Conservation (phyloP, 1,140 invertebrate species). For the Theocolax elegans region DNA sequence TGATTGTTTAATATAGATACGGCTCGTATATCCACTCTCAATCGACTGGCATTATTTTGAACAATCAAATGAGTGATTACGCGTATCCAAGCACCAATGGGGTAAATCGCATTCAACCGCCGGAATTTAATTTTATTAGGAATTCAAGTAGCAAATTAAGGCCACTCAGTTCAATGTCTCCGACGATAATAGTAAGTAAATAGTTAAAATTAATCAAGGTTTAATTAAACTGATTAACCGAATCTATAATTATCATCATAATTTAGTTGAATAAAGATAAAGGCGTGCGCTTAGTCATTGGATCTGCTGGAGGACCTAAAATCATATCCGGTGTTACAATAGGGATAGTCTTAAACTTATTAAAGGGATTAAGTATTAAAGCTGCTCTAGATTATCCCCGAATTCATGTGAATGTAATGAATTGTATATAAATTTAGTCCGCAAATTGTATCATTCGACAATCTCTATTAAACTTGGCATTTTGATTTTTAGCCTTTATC, state of each 20-base stretch:
- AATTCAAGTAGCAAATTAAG: constrained; percentile 70
- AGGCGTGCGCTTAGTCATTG: constrained; percentile 76
- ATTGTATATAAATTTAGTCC: constrained; percentile 48
- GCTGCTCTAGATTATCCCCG: constrained; percentile 48
- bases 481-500: constrained; percentile 73
- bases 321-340: constrained; percentile 84
- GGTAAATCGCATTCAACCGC: constrained; percentile 79
- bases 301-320: constrained; percentile 87
- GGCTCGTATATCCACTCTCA: constrained; percentile 76
- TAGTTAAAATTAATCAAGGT: too few species aligned
- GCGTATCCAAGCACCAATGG: constrained; percentile 82
- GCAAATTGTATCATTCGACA: too few species aligned
- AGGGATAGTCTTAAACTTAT: constrained; percentile 67
- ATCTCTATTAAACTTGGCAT: too few species aligned
- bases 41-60: constrained; percentile 87
- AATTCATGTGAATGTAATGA: constrained; percentile 56
- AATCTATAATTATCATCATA: not conserved
- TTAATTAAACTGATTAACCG: too few species aligned
- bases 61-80: constrained; percentile 96
- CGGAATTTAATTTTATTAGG: constrained; percentile 80
- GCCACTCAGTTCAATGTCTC: constrained; percentile 90
- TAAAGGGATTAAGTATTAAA: constrained; percentile 47
- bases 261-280: constrained; percentile 71
- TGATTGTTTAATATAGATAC: too few species aligned
- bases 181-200: constrained; percentile 73